Percentiles rank a stretch among this genome's conserved stretches.
These are phyloP conservation scores for Nipponacmea schrenckii DNA, from an alignment of 2,888 invertebrate genomes.

Conservation along the genomic window DNA sequence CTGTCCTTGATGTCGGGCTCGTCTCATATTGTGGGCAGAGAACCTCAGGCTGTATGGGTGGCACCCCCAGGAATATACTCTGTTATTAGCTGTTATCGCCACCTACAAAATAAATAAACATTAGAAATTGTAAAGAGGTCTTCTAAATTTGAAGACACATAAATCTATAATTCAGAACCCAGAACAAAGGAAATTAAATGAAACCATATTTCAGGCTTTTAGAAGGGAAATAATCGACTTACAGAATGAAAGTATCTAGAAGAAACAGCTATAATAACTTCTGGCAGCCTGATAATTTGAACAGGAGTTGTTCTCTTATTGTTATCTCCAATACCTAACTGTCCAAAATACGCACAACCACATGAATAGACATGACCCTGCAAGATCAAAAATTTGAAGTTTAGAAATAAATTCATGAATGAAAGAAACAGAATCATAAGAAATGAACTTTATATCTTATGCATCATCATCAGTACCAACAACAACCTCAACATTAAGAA, in stretches of 20 bases:
- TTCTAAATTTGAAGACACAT: too few relatives aligned
- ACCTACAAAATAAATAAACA: slow-evolving; percentile 70
- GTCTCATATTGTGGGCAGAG: slow-evolving; percentile 75
- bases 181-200: too few relatives aligned
- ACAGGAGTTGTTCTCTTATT: slow-evolving; percentile 48
- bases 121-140: too few relatives aligned
- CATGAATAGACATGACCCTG: slow-evolving; percentile 78
- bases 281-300: slow-evolving; percentile 39
- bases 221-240: slow-evolving; percentile 61
- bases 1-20: slow-evolving; percentile 68
- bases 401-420: too few relatives aligned
- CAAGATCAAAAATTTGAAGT: slow-evolving; percentile 18
- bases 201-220: too few relatives aligned
- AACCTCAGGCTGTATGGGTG: slow-evolving; percentile 80
- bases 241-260: slow-evolving; percentile 84
- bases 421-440: background rate
- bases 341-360: slow-evolving; percentile 85
- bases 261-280: slow-evolving; percentile 70
- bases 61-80: slow-evolving; percentile 80
- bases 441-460: too few relatives aligned
- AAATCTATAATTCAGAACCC: too few relatives aligned
- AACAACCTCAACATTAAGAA: too few relatives aligned
- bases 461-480: too few relatives aligned
- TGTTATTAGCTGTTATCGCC: slow-evolving; percentile 76
- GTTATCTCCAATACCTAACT: slow-evolving; percentile 75